Conservation (phyloP, 2,113 vertebrate species). For the Dendropsophus ebraccatus region DNA sequence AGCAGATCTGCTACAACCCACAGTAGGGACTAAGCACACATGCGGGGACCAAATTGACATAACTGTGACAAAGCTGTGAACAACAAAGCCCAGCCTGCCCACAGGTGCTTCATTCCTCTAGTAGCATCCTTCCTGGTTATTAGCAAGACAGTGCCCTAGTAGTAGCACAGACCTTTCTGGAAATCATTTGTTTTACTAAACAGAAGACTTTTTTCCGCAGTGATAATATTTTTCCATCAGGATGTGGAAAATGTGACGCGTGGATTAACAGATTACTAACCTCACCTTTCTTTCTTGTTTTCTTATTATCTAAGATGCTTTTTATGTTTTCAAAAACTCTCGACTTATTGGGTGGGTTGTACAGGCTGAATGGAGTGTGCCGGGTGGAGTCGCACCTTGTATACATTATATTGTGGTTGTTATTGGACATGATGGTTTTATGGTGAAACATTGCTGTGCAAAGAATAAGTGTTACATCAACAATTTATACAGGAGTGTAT, state of each 20-base stretch:
- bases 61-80: too few species aligned
- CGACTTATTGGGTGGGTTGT: not conserved
- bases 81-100: too few species aligned
- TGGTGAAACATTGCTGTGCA: not conserved
- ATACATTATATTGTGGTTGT: too few species aligned
- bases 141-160: not conserved
- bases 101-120: too few species aligned
- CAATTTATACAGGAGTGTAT: too few species aligned
- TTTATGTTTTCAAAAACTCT: constrained; percentile 1
- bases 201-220: constrained; percentile 22
- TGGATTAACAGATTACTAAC: constrained; percentile 50
- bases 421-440: not conserved
- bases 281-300: not conserved
- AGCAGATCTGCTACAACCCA: too few species aligned
- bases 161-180: constrained; percentile 5
- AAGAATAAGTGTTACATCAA: too few species aligned
- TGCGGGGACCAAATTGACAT: too few species aligned
- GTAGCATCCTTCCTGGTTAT: too few species aligned
- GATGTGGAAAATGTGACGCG: constrained; percentile 51
- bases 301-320: not conserved
- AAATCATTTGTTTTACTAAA: not conserved
- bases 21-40: too few species aligned
- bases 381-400: not conserved
- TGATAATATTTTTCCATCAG: constrained; percentile 40
- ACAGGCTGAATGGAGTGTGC: not conserved